Evolutionary conservation across 2,797 vertebrate species (phyloP), one percentile per base, ranked within the genome.

Genomic region (Cephalopachus bancanus): DNA sequence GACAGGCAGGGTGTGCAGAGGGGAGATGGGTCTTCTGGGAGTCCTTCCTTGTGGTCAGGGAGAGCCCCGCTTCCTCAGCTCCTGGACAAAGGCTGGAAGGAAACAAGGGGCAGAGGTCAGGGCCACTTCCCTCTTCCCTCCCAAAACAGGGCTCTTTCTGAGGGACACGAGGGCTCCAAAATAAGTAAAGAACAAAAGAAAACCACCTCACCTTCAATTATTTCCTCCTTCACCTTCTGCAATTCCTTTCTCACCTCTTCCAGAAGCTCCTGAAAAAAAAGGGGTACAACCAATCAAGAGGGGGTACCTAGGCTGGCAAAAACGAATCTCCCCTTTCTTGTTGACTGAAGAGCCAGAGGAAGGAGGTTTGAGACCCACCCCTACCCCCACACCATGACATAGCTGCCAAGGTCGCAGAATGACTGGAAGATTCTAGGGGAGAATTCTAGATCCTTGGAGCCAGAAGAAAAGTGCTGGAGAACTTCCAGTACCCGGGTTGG

Each of bases 141-240:
- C 53, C 86, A 60, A 87, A 83, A 62, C 59, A 33, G 44, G 65
- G n/a, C 17, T 67, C 64, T 59, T 59, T 67, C 19, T 28, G 2
- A 37, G 2, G 37, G 28, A 22, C n/a, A 7, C 0, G 5, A 51
- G 24, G 6, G 28, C 37, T 91, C 59, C 44, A 51, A 89, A 88
- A 30, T 19, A 91, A 93, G 55, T 55, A 85, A 16, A 88, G 57
- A 67, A 83, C 22, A 15, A 24, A 57, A 62, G 20, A 10, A 33
- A 49, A 49, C 7, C 1, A 74, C 44, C 98, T 97, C 84, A 99
- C 99, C 99, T 98, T 98, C 97, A 53, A 99, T 99, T 22, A 99
- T 99, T 97, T 99, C 99, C 9, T 99, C 99, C 97, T 99, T 99
- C 80, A 99, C 97, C 95, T 99, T 99, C 96, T 99, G 99, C 62